Evolutionary conservation across 2,113 vertebrate genomes (phyloP).

Genomic region (Australoheros scitulus): DNA sequence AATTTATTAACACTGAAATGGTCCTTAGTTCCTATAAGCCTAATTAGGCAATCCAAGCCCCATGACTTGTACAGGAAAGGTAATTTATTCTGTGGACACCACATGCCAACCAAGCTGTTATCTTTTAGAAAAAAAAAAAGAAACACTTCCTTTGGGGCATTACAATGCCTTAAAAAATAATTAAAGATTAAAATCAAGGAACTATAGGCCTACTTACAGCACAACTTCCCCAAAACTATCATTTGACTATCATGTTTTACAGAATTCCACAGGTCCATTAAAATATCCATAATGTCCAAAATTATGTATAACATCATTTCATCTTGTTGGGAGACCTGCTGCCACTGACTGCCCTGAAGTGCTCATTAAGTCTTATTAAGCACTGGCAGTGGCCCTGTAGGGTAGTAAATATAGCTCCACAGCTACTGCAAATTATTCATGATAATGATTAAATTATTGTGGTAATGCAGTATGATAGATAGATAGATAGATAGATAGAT

Average conservation of each 20-base stretch:
- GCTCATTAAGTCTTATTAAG: neutral
- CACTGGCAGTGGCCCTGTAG: neutral
- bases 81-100: no score
- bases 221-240: neutral
- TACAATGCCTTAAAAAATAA: no score
- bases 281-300: neutral
- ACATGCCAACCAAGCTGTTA: no score
- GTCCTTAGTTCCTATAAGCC: no score
- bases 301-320: neutral
- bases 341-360: no score
- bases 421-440: neutral
- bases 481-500: neutral
- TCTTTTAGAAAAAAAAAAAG: no score
- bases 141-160: no score
- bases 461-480: neutral
- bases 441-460: neutral
- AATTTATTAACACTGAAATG: no score
- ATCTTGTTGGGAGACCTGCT: neutral
- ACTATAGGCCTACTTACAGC: neutral
- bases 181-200: no score
- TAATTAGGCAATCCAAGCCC: no score
- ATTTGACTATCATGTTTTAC: neutral
- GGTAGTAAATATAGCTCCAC: neutral
- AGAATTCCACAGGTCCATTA: neutral
- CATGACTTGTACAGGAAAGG: no score